Evolutionary conservation across 1,140 invertebrate genomes (phyloP).

Genomic region (Drosophila oshimai): DNA sequence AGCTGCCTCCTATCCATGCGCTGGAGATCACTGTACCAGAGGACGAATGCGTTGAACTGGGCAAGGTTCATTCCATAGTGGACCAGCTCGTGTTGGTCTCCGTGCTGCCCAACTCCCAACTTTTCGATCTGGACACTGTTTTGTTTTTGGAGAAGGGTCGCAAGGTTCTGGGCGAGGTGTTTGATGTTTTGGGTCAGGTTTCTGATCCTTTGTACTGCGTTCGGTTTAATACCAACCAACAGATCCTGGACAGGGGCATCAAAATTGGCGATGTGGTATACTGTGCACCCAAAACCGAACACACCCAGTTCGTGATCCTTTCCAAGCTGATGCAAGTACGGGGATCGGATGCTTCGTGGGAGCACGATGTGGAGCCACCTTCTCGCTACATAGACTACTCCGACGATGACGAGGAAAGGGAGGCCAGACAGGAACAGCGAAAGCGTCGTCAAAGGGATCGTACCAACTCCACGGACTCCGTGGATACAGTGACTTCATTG

Average conservation of each 20-base stretch:
- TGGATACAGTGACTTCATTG: conserved; percentile 33
- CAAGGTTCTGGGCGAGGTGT: conserved; percentile 89
- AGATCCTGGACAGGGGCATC: conserved; percentile 87
- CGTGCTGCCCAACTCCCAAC: conserved; percentile 87
- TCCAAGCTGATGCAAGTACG: conserved; percentile 88
- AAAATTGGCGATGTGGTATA: conserved; percentile 88
- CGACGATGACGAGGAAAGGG: conserved; percentile 93
- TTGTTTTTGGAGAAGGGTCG: conserved; percentile 90
- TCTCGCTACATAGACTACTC: conserved; percentile 89
- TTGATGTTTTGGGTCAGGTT: conserved; percentile 95
- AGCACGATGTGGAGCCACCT: conserved; percentile 92
- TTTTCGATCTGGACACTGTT: conserved; percentile 92
- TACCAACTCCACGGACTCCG: conserved; percentile 57
- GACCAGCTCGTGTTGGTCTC: conserved; percentile 90
- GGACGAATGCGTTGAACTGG: conserved; percentile 89
- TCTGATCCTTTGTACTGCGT: conserved; percentile 91
- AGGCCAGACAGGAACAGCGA: conserved; percentile 82
- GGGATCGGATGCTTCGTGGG: conserved; percentile 92
- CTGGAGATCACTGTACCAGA: conserved; percentile 90
- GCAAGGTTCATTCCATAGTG: conserved; percentile 88
- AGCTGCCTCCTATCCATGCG: conserved; percentile 93
- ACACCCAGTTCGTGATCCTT: conserved; percentile 90
- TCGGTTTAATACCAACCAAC: conserved; percentile 90
- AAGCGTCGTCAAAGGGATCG: conserved; percentile 60
- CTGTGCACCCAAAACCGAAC: conserved; percentile 89